phyloP scores from a whole-genome alignment of 2,797 vertebrate species.

The Enteromius treurensis region DNA sequence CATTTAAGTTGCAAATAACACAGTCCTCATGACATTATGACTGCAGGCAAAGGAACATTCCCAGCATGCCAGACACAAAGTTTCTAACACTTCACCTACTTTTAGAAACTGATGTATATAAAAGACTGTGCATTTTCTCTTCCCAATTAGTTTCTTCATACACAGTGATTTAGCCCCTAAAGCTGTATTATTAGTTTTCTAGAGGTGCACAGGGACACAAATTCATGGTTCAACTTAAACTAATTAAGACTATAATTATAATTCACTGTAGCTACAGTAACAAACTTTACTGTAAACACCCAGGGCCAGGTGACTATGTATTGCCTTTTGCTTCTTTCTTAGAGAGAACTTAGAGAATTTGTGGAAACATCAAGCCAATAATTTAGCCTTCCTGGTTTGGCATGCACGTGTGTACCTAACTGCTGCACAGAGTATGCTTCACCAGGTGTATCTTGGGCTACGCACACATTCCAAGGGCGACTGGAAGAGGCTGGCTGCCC shows the following conservation, averaged over 20 bases:
- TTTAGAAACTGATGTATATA: slow-evolving; percentile 39
- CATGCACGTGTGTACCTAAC: slow-evolving; percentile 38
- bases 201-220: slow-evolving; percentile 24
- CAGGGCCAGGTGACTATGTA: slow-evolving; percentile 41
- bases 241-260: slow-evolving; percentile 16
- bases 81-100: slow-evolving; percentile 58
- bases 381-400: slow-evolving; percentile 50
- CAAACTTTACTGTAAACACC: slow-evolving; percentile 54
- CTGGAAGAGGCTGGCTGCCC: slow-evolving; percentile 66
- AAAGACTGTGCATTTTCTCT: slow-evolving; percentile 8
- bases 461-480: slow-evolving; percentile 46
- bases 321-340: slow-evolving; percentile 40
- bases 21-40: slow-evolving; percentile 31
- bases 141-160: slow-evolving; percentile 32
- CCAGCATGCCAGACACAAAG: slow-evolving; percentile 30
- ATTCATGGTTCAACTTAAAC: slow-evolving; percentile 41
- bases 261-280: slow-evolving; percentile 49
- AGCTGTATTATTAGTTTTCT: slow-evolving; percentile 6
- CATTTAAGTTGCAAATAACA: slow-evolving; percentile 37
- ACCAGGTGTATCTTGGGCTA: slow-evolving; percentile 57
- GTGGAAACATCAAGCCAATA: slow-evolving; percentile 34
- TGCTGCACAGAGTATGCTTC: slow-evolving; percentile 44
- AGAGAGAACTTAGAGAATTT: slow-evolving; percentile 44
- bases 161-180: slow-evolving; percentile 19
- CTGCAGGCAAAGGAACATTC: slow-evolving; percentile 51